A percentile compares a stretch with the other conserved stretches of the same genome.
Evolutionary conservation across 2,113 vertebrate species (phyloP).

Genomic region (Thalassarche chlororhynchos): DNA sequence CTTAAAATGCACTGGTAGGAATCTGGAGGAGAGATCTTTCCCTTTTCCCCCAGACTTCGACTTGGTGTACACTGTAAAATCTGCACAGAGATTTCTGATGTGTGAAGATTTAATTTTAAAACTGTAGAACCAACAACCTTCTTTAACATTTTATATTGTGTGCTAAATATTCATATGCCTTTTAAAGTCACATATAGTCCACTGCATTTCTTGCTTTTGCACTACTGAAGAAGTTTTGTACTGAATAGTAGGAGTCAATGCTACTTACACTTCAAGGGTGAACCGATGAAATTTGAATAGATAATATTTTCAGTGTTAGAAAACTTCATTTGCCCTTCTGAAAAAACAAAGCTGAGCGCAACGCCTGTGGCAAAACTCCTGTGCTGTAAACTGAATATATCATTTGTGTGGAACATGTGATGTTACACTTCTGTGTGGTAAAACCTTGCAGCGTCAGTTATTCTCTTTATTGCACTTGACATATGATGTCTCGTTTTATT

Average conservation of each 20-base stretch:
- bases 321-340: constrained; percentile 43
- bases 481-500: constrained; percentile 59
- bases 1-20: constrained; percentile 44
- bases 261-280: constrained; percentile 73
- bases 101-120: constrained; percentile 64
- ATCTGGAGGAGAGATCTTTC: neutral
- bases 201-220: constrained; percentile 73
- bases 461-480: constrained; percentile 61
- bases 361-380: constrained; percentile 64
- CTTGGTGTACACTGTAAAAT: constrained; percentile 47
- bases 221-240: constrained; percentile 73
- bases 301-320: constrained; percentile 65
- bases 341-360: constrained; percentile 62
- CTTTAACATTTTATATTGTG: constrained; percentile 65
- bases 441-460: constrained; percentile 64
- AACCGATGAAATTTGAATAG: constrained; percentile 62
- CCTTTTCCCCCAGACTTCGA: neutral
- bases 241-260: constrained; percentile 64
- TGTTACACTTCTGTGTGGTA: constrained; percentile 72
- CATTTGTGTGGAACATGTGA: constrained; percentile 72
- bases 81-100: constrained; percentile 63
- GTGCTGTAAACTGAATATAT: constrained; percentile 68
- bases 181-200: constrained; percentile 63
- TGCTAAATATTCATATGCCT: constrained; percentile 64
- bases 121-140: constrained; percentile 51